phyloP scores from a whole-genome alignment of 2,888 invertebrate genomes.

The Meganola albula region DNA sequence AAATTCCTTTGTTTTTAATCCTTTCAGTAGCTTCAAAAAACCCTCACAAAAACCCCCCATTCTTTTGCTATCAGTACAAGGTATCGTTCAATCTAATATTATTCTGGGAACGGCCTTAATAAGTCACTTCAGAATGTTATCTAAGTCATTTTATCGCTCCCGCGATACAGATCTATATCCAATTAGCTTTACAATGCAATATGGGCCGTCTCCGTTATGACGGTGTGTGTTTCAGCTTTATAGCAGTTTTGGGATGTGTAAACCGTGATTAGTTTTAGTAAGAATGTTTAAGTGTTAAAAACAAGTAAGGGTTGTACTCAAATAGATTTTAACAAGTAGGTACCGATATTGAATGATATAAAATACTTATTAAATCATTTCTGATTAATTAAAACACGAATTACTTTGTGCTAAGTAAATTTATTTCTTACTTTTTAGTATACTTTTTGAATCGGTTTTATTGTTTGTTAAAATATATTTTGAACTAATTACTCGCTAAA shows the following conservation, averaged over 20 bases:
- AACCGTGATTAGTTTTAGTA: conserved; percentile 1
- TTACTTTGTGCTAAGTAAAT: too few species aligned
- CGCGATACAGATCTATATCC: conserved; percentile 74
- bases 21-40: neutral
- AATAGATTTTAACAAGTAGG: too few species aligned
- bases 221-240: conserved; percentile 40
- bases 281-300: too few species aligned
- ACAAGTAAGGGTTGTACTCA: too few species aligned
- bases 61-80: conserved; percentile 48
- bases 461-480: too few species aligned
- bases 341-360: too few species aligned
- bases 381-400: too few species aligned
- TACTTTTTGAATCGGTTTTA: too few species aligned
- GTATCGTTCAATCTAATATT: conserved; percentile 77
- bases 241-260: conserved; percentile 16
- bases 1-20: too few species aligned
- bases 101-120: conserved; percentile 80
- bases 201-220: conserved; percentile 73
- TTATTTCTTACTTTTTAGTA: too few species aligned
- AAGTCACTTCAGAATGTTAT: conserved; percentile 80
- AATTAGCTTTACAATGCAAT: conserved; percentile 77
- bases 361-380: too few species aligned
- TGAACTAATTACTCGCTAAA: too few species aligned
- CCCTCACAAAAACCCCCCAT: conserved; percentile 12
- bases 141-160: conserved; percentile 76